Conservation (phyloP, 2,113 vertebrate species). For the Poicephalus meyeri region DNA sequence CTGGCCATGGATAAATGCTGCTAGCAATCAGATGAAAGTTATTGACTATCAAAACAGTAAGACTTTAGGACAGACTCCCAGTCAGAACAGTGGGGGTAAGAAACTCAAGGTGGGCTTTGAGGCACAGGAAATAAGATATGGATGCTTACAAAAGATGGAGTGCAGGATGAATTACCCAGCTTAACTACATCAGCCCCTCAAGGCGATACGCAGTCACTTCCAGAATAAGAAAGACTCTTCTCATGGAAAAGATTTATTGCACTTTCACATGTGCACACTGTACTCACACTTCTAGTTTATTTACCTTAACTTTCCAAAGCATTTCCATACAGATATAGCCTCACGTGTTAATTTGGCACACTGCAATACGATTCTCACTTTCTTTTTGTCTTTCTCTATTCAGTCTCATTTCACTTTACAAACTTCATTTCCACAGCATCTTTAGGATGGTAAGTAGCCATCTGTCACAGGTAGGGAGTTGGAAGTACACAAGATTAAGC, state of each 20-base stretch:
- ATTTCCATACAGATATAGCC: neutral
- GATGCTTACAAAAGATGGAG: neutral
- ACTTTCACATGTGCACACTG: neutral
- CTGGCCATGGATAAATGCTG: neutral
- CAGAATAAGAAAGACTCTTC: neutral
- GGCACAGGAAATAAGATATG: neutral
- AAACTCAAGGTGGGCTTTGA: neutral
- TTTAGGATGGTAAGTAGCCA: neutral
- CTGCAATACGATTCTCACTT: neutral
- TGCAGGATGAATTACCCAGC: neutral
- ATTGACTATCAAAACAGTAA: neutral
- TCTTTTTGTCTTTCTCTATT: neutral
- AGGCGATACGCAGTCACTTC: neutral
- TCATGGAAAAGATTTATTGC: neutral
- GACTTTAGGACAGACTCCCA: neutral
- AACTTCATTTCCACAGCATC: neutral
- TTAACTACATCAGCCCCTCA: neutral
- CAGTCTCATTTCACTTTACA: neutral
- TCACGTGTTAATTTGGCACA: neutral
- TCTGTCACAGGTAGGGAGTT: neutral
- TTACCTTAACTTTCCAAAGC: neutral
- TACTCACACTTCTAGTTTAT: neutral
- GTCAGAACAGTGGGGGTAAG: neutral
- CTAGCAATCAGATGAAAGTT: conserved; percentile 11
- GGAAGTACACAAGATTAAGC: neutral